Conservation (phyloP, 1,140 invertebrate genomes). For the Heterodera carotae region DNA sequence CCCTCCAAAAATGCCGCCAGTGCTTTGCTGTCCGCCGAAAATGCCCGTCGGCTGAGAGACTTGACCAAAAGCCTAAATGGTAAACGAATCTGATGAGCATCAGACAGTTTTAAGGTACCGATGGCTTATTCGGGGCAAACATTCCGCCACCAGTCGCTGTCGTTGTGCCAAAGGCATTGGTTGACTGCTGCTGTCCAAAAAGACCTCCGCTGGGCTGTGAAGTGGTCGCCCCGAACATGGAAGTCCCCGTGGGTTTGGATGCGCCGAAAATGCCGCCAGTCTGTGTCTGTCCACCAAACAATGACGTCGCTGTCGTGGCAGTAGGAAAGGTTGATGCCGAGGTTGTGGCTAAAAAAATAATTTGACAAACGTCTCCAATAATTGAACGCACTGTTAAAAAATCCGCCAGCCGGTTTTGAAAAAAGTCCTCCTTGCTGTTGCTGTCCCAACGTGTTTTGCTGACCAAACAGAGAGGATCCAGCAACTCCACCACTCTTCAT, state of each 20-base stretch:
- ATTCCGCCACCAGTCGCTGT: background rate
- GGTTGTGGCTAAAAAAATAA: background rate
- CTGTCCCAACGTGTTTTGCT: background rate
- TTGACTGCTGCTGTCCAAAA: slow-evolving; percentile 3
- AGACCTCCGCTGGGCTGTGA: slow-evolving; percentile 1
- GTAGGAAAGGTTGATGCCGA: slow-evolving; percentile 8
- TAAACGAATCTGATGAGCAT: background rate
- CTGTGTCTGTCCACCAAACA: slow-evolving; percentile 17
- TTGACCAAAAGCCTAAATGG: slow-evolving; percentile 23
- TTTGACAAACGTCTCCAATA: background rate
- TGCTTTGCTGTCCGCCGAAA: slow-evolving; percentile 16
- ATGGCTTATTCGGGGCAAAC: slow-evolving; percentile 14
- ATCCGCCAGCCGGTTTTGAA: background rate
- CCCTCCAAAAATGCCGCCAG: slow-evolving; percentile 14
- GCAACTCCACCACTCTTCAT: background rate
- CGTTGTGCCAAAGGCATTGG: background rate
- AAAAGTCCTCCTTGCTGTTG: background rate
- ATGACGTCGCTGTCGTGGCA: slow-evolving; percentile 6
- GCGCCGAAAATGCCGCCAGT: slow-evolving; percentile 13
- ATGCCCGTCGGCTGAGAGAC: slow-evolving; percentile 19
- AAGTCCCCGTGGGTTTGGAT: background rate
- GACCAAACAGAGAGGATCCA: background rate
- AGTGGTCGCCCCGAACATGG: slow-evolving; percentile 15
- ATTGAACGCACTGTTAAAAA: background rate
- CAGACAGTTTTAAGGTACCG: background rate